phyloP scores from a whole-genome alignment of 2,888 invertebrate genomes.

The Orthosia gracilis region DNA sequence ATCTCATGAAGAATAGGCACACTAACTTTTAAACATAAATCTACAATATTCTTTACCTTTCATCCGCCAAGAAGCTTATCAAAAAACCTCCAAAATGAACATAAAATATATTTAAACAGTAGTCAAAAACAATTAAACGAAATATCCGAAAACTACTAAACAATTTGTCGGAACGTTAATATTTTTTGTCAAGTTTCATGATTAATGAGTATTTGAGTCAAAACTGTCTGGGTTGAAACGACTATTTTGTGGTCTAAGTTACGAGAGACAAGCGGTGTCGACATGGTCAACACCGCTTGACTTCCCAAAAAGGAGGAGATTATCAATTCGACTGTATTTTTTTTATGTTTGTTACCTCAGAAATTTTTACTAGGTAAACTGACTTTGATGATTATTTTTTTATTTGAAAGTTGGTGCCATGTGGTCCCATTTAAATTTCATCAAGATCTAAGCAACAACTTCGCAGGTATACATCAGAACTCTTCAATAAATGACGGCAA shows the following conservation, averaged over 20 bases:
- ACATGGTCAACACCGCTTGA: too few species aligned
- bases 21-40: neutral
- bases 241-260: slow-evolving; percentile 59
- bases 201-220: slow-evolving; percentile 67
- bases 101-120: slow-evolving; percentile 50
- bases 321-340: too few species aligned
- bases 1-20: too few species aligned
- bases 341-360: too few species aligned
- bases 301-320: too few species aligned
- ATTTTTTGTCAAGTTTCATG: slow-evolving; percentile 67
- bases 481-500: too few species aligned
- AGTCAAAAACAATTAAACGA: slow-evolving; percentile 68
- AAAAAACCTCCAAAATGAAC: neutral
- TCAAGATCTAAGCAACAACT: too few species aligned
- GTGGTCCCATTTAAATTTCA: too few species aligned
- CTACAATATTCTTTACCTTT: neutral
- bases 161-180: slow-evolving; percentile 75
- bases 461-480: too few species aligned
- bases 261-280: slow-evolving; percentile 13
- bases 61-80: neutral
- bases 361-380: too few species aligned
- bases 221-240: slow-evolving; percentile 34
- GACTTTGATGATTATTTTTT: too few species aligned
- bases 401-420: too few species aligned
- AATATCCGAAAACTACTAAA: slow-evolving; percentile 59